These are phyloP conservation scores for Antitype chi DNA, from an alignment of 2,888 invertebrate genomes.

Conservation along the genomic window DNA sequence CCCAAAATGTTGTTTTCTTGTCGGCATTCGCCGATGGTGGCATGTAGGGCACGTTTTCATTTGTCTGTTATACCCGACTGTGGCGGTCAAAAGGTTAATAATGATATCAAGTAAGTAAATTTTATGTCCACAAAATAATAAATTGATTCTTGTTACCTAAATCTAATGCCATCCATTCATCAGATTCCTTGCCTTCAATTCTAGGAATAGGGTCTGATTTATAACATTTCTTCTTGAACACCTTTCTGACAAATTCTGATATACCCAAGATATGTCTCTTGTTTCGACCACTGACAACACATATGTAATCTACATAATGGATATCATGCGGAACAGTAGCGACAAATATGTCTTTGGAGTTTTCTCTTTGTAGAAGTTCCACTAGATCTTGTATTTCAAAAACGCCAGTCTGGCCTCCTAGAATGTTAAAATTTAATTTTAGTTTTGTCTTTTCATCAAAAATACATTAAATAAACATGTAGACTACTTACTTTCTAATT, in stretches of 20 bases:
- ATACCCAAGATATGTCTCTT: constrained; percentile 94
- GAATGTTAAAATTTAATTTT: constrained; percentile 64
- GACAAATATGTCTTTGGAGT: constrained; percentile 95
- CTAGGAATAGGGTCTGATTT: constrained; percentile 92
- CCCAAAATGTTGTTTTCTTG: too few species aligned
- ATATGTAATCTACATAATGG: constrained; percentile 96
- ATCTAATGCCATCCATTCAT: constrained; percentile 97
- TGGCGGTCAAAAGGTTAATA: too few species aligned
- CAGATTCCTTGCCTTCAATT: constrained; percentile 94
- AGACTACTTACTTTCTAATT: constrained; percentile 89
- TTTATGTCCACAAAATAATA: neutral
- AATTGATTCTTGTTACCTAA: constrained; percentile 90
- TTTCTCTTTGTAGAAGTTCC: constrained; percentile 93
- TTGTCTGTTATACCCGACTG: too few species aligned
- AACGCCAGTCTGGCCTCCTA: constrained; percentile 96
- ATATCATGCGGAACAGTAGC: constrained; percentile 93
- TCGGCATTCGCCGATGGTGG: too few species aligned
- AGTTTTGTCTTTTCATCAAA: neutral
- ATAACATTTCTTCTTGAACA: constrained; percentile 93
- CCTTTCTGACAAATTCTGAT: constrained; percentile 93
- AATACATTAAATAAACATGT: neutral
- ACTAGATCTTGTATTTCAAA: constrained; percentile 97
- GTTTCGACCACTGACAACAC: constrained; percentile 94
- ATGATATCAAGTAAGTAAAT: neutral
- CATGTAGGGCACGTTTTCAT: too few species aligned